Evolutionary conservation across 1,140 invertebrate genomes (phyloP).

Genomic region (Polypedilum pembai): DNA sequence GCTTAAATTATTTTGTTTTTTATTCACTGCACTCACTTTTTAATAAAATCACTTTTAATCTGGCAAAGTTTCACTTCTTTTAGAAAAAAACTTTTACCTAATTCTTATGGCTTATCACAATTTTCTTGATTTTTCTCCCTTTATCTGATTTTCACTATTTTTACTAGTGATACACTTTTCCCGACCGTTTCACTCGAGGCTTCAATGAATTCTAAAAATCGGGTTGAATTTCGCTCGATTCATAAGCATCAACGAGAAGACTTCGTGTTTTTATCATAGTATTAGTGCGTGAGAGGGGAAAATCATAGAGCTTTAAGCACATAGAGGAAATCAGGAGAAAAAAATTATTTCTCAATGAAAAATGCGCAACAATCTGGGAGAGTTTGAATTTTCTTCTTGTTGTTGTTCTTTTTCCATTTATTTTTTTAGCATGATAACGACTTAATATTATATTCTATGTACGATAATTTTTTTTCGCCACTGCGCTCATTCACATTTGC

Average conservation of each 20-base stretch:
- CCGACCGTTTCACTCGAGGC: conserved; percentile 4
- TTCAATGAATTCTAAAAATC: conserved; percentile 23
- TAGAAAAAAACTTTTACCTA: background rate
- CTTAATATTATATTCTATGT: conserved; percentile 13
- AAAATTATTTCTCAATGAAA: background rate
- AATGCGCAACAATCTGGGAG: conserved; percentile 22
- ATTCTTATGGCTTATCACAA: background rate
- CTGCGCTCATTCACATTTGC: background rate
- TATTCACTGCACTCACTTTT: no score
- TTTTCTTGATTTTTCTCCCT: background rate
- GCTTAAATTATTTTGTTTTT: no score
- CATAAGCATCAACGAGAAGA: background rate
- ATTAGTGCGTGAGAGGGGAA: background rate
- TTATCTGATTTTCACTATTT: background rate
- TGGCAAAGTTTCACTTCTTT: background rate
- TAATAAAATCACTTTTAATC: no score
- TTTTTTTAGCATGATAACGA: background rate
- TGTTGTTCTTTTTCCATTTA: background rate
- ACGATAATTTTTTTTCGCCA: background rate
- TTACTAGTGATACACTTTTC: background rate
- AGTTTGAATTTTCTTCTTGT: background rate
- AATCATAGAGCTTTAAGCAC: background rate
- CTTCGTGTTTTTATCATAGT: background rate
- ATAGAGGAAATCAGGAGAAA: background rate
- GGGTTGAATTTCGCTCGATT: background rate